Evolutionary conservation across 2,113 vertebrate genomes (phyloP).

Genomic region (Oxyruncus cristatus): DNA sequence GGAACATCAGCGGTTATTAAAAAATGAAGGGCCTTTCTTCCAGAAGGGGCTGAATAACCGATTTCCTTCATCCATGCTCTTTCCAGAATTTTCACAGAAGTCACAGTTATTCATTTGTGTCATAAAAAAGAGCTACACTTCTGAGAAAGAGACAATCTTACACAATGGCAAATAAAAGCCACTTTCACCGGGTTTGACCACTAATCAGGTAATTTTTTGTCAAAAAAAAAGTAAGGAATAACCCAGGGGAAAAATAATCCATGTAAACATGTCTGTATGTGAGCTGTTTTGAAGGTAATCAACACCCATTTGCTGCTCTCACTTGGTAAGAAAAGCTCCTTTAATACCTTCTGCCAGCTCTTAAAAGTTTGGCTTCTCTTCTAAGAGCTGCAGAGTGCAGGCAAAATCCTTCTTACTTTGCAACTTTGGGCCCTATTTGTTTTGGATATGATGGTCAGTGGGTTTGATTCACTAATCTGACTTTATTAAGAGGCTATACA

Average conservation of each 20-base stretch:
- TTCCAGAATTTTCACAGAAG: slow-evolving; percentile 24
- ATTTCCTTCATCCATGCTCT: background rate
- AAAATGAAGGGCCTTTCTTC: background rate
- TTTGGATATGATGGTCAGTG: background rate
- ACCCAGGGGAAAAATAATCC: background rate
- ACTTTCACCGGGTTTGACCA: background rate
- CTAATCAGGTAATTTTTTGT: background rate
- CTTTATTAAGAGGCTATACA: background rate
- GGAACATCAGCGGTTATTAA: background rate
- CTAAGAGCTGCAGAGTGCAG: background rate
- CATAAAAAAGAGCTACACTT: background rate
- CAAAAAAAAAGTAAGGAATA: slow-evolving; percentile 3
- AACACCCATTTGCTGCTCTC: background rate
- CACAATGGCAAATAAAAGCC: background rate
- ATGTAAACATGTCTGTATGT: background rate
- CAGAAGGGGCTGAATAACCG: background rate
- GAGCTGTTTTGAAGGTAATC: slow-evolving; percentile 4
- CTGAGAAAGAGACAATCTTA: background rate
- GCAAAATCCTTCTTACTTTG: slow-evolving; percentile 32
- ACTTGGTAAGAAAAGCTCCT: slow-evolving; percentile 20
- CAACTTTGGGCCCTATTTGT: background rate
- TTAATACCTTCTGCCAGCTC: slow-evolving; percentile 16
- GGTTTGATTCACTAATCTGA: background rate
- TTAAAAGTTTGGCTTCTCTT: slow-evolving; percentile 48
- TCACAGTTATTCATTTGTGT: background rate